phyloP scores from a whole-genome alignment of 2,797 vertebrate species.

The Hipposideros larvatus region DNA sequence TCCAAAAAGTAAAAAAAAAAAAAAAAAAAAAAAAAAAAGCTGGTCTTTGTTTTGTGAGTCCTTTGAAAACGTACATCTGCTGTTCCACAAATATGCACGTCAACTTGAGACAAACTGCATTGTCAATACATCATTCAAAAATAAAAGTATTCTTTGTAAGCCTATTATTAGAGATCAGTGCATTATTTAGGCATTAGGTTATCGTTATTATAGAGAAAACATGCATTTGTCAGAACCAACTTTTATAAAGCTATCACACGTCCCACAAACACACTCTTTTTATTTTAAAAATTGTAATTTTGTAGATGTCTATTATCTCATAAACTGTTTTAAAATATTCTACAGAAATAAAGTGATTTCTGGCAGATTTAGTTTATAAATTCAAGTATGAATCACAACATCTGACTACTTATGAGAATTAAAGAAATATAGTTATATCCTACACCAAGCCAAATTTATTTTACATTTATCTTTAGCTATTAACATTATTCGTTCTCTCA shows the following conservation, averaged over 20 bases:
- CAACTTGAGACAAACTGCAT: conserved; percentile 82
- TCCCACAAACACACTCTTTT: conserved; percentile 59
- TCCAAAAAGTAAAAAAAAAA: conserved; percentile 62
- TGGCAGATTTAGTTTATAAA: conserved; percentile 78
- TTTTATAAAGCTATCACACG: conserved; percentile 72
- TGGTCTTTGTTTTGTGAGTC: conserved; percentile 82
- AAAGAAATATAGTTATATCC: conserved; percentile 62
- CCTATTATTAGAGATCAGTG: conserved; percentile 87
- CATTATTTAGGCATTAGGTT: conserved; percentile 83
- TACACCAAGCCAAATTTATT: conserved; percentile 56
- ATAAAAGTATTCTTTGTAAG: conserved; percentile 87
- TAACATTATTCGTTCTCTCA: conserved; percentile 38
- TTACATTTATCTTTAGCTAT: conserved; percentile 61
- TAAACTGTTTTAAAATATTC: conserved; percentile 77
- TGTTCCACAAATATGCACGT: conserved; percentile 86
- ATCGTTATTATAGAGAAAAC: conserved; percentile 78
- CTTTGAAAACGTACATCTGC: conserved; percentile 87
- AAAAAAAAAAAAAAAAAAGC: conserved; percentile 68
- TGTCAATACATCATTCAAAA: conserved; percentile 86
- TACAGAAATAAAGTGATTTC: conserved; percentile 67
- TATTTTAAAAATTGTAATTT: conserved; percentile 71
- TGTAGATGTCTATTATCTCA: conserved; percentile 76
- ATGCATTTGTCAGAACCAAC: conserved; percentile 82
- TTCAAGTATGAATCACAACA: conserved; percentile 73
- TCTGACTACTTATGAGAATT: conserved; percentile 74